A percentile compares a stretch with the other conserved stretches of the same genome.
phyloP scores from a whole-genome alignment of 2,797 vertebrate species.

The Moxostoma hubbsi region DNA sequence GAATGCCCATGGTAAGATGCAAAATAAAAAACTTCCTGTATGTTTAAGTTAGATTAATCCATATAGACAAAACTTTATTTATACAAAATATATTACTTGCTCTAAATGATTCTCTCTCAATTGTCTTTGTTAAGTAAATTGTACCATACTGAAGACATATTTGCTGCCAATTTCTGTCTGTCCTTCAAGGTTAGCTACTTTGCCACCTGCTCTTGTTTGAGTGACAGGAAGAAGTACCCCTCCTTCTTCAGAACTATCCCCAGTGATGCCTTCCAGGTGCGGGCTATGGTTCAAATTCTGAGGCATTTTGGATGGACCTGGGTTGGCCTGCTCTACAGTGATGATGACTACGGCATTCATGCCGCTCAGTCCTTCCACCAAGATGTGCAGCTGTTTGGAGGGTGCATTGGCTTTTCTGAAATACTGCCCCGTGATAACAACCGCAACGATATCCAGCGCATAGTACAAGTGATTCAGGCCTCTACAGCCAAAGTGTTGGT shows the following conservation, averaged over 20 bases:
- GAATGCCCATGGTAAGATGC: slow-evolving; percentile 61
- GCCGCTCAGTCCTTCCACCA: slow-evolving; percentile 37
- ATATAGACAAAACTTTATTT: not conserved
- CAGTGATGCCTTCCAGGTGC: slow-evolving; percentile 59
- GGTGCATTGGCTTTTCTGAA: slow-evolving; percentile 72
- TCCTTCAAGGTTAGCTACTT: slow-evolving; percentile 49
- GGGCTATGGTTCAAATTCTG: slow-evolving; percentile 46
- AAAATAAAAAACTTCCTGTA: not conserved
- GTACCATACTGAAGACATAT: not conserved
- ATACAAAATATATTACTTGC: not conserved
- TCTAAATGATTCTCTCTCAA: not conserved
- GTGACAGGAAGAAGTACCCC: slow-evolving; percentile 58
- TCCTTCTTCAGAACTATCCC: slow-evolving; percentile 62
- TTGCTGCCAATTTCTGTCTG: not conserved
- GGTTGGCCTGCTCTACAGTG: slow-evolving; percentile 36
- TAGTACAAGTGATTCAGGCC: slow-evolving; percentile 44
- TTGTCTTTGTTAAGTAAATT: not conserved
- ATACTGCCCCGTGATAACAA: slow-evolving; percentile 65
- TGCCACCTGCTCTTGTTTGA: slow-evolving; percentile 58
- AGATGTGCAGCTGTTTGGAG: slow-evolving; percentile 60
- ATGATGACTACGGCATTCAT: slow-evolving; percentile 44
- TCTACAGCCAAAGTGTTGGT: slow-evolving; percentile 63
- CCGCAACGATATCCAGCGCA: slow-evolving; percentile 43
- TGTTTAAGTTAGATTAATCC: not conserved
- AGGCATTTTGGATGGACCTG: slow-evolving; percentile 41